A percentile compares a stretch with the other conserved stretches of the same genome.
phyloP scores from a whole-genome alignment of 1,140 invertebrate species.

The Stenopsyche tienmushanensis region DNA sequence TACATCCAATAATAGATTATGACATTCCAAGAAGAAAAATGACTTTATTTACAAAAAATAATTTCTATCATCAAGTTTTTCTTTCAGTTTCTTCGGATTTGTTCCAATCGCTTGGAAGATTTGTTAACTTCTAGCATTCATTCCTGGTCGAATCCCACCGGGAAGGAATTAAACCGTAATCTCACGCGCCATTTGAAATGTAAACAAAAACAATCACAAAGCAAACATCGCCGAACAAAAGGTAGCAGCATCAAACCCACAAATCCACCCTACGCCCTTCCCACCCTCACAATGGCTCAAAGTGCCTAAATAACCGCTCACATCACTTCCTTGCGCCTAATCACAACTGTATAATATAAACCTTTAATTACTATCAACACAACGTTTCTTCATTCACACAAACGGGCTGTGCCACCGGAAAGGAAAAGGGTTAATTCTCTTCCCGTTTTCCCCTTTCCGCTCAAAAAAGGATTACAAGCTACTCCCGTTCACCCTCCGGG shows the following conservation, averaged over 20 bases:
- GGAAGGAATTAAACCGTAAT: conserved; percentile 40
- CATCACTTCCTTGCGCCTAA: conserved; percentile 41
- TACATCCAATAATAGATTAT: no score
- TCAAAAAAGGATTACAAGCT: conserved; percentile 42
- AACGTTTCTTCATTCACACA: conserved; percentile 48
- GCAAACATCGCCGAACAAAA: conserved; percentile 42
- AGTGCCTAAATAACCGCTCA: conserved; percentile 35
- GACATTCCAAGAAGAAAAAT: no score
- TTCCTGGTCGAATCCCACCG: no score
- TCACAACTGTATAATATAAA: conserved; percentile 46
- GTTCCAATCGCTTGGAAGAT: no score
- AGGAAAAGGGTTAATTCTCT: conserved; percentile 41
- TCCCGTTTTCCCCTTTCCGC: conserved; percentile 33
- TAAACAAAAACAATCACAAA: conserved; percentile 43
- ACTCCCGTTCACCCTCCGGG: conserved; percentile 21
- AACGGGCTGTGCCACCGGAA: conserved; percentile 51
- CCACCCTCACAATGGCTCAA: conserved; percentile 22
- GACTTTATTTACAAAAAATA: no score
- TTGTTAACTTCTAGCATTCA: no score
- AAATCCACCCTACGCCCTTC: conserved; percentile 21
- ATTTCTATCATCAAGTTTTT: no score
- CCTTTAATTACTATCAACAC: conserved; percentile 60
- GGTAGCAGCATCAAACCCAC: conserved; percentile 30
- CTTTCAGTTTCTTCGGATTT: no score
- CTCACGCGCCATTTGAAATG: conserved; percentile 40